phyloP scores from a whole-genome alignment of 2,888 invertebrate genomes.

The Chloroclysta siterata region DNA sequence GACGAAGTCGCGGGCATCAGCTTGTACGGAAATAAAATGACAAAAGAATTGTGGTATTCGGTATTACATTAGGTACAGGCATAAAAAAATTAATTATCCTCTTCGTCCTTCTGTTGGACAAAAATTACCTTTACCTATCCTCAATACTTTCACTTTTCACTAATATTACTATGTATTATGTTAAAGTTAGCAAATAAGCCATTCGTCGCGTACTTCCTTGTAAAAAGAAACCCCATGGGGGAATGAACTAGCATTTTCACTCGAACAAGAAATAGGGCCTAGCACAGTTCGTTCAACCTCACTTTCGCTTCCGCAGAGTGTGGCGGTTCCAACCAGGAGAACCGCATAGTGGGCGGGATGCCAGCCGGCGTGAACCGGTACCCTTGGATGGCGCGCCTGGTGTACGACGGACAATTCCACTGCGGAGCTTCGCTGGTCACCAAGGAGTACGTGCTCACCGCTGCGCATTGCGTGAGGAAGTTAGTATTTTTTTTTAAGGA shows the following conservation, averaged over 20 bases:
- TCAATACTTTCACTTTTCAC: too few species aligned
- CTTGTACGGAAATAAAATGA: too few species aligned
- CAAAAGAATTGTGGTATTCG: too few species aligned
- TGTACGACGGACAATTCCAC: conserved; percentile 95
- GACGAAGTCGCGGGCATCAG: too few species aligned
- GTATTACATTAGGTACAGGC: too few species aligned
- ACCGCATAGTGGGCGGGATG: conserved; percentile 93
- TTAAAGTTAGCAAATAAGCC: not conserved
- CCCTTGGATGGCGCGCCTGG: conserved; percentile 94
- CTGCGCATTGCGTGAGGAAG: conserved; percentile 94
- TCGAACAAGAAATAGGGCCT: conserved; percentile 25
- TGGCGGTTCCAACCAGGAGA: conserved; percentile 93
- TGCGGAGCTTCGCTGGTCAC: conserved; percentile 94
- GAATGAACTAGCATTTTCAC: conserved; percentile 29
- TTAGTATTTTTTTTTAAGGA: conserved; percentile 57
- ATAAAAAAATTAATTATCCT: too few species aligned
- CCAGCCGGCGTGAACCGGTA: conserved; percentile 93
- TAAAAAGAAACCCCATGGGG: conserved; percentile 19
- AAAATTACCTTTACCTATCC: too few species aligned
- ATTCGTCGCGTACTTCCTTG: conserved; percentile 8
- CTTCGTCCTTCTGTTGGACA: too few species aligned
- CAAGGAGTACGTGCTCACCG: conserved; percentile 93
- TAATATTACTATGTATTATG: too few species aligned
- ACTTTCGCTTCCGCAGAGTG: conserved; percentile 86
- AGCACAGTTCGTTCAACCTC: conserved; percentile 43